A percentile compares a stretch with the other conserved stretches of the same genome.
These are phyloP conservation scores for Cyanoramphus novaezelandiae DNA, from an alignment of 2,113 vertebrate species.

Conservation along the genomic window DNA sequence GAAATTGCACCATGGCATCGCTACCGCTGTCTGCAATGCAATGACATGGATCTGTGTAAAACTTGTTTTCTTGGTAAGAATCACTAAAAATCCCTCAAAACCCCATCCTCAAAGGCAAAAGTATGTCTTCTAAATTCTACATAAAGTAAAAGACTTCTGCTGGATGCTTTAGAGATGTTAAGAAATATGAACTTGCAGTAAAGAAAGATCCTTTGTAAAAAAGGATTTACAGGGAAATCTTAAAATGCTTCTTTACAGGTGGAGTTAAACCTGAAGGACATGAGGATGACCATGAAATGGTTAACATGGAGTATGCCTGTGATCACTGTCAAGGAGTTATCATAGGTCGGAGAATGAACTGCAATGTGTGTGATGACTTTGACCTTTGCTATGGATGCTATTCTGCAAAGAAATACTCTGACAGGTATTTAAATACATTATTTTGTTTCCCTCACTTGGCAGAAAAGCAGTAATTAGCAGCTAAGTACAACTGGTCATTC, in stretches of 20 bases:
- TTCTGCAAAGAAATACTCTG: slow-evolving; percentile 91
- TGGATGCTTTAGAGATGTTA: not conserved
- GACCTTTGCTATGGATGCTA: slow-evolving; percentile 98
- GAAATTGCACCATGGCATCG: slow-evolving; percentile 95
- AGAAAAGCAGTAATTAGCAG: not conserved
- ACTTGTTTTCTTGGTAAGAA: slow-evolving; percentile 93
- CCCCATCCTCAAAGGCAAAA: not conserved
- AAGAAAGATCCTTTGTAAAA: not conserved
- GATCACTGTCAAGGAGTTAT: slow-evolving; percentile 97
- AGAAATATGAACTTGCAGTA: not conserved
- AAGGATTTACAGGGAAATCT: not conserved
- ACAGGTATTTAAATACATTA: slow-evolving; percentile 78
- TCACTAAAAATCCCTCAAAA: not conserved
- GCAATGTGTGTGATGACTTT: slow-evolving; percentile 95
- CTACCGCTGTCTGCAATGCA: slow-evolving; percentile 96
- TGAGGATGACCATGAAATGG: slow-evolving; percentile 96
- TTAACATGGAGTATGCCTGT: slow-evolving; percentile 96
- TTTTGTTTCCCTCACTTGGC: not conserved
- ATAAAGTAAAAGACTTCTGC: not conserved
- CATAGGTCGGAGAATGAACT: slow-evolving; percentile 94
- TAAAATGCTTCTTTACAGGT: slow-evolving; percentile 71
- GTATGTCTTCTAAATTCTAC: not conserved
- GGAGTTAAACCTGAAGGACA: slow-evolving; percentile 96
- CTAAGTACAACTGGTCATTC: not conserved
- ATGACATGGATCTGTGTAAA: slow-evolving; percentile 97